Evolutionary conservation across 1,140 invertebrate genomes (phyloP), one percentile per base, ranked within the genome.

Genomic region (Globodera rostochiensis): DNA sequence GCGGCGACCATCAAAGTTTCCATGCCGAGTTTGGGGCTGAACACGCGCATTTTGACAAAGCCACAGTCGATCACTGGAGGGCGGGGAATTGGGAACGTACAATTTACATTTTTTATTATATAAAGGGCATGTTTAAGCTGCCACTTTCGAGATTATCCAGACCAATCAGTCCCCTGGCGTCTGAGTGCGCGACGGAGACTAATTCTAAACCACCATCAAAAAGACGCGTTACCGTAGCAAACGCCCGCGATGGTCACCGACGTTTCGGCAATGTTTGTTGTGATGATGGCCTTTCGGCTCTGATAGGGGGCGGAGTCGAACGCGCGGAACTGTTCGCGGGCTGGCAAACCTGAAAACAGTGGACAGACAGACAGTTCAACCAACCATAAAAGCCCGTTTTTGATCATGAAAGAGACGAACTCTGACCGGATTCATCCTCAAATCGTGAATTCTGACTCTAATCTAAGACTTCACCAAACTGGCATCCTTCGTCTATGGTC

Each of bases 241-340:
- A 99, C 94, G 64, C 96, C 96, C 74, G 93, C 93, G 81, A 95
- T 94, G 8, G 94, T 95, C 45, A 99, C 93, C 6, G 96, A 98
- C 0, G 97, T 96, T 91, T 99, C 97, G 0, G 97, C 97, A 78
- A 99, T 95, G 90, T 99, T 99, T 5, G 97, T 99, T 0, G 97
- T 94, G 21, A 98, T 92, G 0, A 99, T 93, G 49, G 98, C 93
- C 91, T 99, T 99, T 53, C 97, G 92, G 0, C 92, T 92, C 86
- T 93, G 92, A 13, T 89, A 86, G n/a, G 94, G 92, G 4, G 94
- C 92, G 50, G 92, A 92, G 86, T 94, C 93, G 91, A 98, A 98
- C 3, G 95, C 95, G 89, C 94, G 95, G 66, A 98, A 88, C 90
- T 98, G 94, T 46, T 78, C 77, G 25, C 70, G 53, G 47, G 77